These are phyloP conservation scores for Caradrina clavipalpis DNA, from an alignment of 2,888 invertebrate species.

Conservation along the genomic window DNA sequence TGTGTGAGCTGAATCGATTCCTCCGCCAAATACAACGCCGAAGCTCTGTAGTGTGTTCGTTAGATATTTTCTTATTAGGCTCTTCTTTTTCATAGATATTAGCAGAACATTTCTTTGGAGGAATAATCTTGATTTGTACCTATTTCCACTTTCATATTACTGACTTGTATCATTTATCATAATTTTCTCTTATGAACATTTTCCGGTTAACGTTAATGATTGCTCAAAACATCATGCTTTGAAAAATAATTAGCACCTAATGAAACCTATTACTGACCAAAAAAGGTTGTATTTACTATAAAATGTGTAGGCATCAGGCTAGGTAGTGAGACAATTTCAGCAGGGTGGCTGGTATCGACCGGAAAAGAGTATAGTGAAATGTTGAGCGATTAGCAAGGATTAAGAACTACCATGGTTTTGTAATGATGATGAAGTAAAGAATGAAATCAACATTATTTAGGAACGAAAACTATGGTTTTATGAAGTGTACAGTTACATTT, in stretches of 20 bases:
- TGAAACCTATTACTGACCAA: too few species aligned
- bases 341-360: too few species aligned
- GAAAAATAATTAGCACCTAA: not conserved
- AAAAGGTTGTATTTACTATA: too few species aligned
- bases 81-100: not conserved
- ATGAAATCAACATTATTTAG: too few species aligned
- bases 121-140: not conserved
- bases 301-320: too few species aligned
- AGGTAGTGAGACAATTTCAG: too few species aligned
- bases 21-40: conserved; percentile 7
- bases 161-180: not conserved
- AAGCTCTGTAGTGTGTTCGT: not conserved
- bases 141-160: not conserved
- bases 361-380: too few species aligned
- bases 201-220: not conserved
- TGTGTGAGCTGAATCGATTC: conserved; percentile 23
- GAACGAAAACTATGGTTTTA: too few species aligned
- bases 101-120: not conserved
- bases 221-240: not conserved
- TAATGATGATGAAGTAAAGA: too few species aligned
- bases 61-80: not conserved
- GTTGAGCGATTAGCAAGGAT: too few species aligned
- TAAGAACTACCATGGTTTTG: too few species aligned
- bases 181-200: not conserved
- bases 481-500: too few species aligned